Evolutionary conservation across 2,797 vertebrate genomes (phyloP).

Genomic region (Danio jaintianensis): DNA sequence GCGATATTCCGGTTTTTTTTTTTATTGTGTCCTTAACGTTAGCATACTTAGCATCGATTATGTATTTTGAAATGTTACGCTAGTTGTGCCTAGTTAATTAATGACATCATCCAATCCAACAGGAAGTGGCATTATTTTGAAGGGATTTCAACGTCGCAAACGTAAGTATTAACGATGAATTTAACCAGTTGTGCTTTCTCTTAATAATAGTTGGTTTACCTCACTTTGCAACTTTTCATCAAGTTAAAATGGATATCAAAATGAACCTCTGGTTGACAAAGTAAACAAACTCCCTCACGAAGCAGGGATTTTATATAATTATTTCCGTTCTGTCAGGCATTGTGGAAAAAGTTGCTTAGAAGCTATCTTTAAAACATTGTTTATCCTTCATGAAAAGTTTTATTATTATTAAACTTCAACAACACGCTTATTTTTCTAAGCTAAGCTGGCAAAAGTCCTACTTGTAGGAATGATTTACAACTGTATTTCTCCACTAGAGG

Average conservation of each 20-base stretch:
- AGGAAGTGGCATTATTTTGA: not conserved
- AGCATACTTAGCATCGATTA: too few species aligned
- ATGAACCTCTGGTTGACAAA: not conserved
- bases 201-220: not conserved
- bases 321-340: not conserved
- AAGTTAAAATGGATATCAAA: not conserved
- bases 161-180: not conserved
- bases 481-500: constrained; percentile 15
- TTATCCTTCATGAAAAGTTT: too few species aligned
- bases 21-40: too few species aligned
- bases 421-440: too few species aligned
- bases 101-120: not conserved
- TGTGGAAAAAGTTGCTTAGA: not conserved
- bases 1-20: too few species aligned
- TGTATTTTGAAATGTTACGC: too few species aligned
- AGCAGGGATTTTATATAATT: not conserved
- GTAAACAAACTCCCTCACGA: not conserved
- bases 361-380: not conserved
- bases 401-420: too few species aligned
- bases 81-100: not conserved
- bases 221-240: not conserved
- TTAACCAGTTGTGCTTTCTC: not conserved
- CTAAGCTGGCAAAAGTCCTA: not conserved
- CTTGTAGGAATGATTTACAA: not conserved
- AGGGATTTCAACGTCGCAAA: not conserved